Evolutionary conservation across 1,140 invertebrate genomes (phyloP).

Genomic region (Phymorhynchus buccinoides): DNA sequence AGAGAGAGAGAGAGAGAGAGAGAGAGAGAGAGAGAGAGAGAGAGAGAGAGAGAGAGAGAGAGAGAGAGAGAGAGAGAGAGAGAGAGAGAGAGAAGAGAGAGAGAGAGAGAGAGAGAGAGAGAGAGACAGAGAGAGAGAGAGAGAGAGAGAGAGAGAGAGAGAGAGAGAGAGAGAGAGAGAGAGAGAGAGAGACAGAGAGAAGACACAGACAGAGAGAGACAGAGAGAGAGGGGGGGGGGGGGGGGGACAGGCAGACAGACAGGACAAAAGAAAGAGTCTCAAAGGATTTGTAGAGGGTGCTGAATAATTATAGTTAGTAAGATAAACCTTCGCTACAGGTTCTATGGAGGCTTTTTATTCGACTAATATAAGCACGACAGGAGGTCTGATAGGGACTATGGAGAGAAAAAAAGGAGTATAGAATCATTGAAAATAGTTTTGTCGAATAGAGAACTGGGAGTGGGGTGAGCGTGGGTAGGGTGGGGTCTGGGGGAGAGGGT

Average conservation of each 20-base stretch:
- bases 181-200: background rate
- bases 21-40: background rate
- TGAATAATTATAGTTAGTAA: too few relatives aligned
- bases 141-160: background rate
- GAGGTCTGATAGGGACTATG: too few relatives aligned
- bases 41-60: background rate
- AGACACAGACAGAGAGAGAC: background rate
- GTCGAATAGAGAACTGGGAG: too few relatives aligned
- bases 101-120: background rate
- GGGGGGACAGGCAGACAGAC: background rate
- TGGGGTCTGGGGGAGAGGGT: too few relatives aligned
- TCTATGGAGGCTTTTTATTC: too few relatives aligned
- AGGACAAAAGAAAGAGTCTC: background rate
- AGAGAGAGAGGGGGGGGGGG: background rate
- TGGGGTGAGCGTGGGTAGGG: too few relatives aligned
- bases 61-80: background rate
- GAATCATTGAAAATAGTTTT: too few relatives aligned
- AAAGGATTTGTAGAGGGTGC: too few relatives aligned
- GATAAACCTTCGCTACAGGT: too few relatives aligned
- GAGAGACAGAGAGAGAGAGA: background rate
- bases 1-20: too few relatives aligned
- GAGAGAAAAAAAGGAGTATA: too few relatives aligned
- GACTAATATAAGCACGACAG: too few relatives aligned
- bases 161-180: background rate
- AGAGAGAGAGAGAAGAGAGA: background rate